Conservation (phyloP, 2,888 invertebrate genomes). For the Temnothorax rugatulus region DNA sequence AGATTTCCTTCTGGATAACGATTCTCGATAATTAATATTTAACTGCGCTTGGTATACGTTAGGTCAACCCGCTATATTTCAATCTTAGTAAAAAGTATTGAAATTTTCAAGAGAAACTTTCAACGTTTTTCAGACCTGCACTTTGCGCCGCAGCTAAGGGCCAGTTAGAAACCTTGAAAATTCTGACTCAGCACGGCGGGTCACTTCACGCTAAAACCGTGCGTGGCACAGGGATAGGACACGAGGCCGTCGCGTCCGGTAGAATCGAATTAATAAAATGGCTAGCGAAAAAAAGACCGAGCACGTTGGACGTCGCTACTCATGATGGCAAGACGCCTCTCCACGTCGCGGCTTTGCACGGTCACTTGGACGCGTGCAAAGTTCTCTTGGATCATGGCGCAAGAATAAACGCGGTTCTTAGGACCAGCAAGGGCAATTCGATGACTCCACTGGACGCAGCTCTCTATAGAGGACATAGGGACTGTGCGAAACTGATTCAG, state of each 20-base stretch:
- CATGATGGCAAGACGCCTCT: constrained; percentile 97
- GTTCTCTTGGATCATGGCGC: constrained; percentile 94
- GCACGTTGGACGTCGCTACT: constrained; percentile 95
- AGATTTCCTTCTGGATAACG: neutral
- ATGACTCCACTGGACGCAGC: constrained; percentile 97
- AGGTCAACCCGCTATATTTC: neutral
- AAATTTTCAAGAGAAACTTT: neutral
- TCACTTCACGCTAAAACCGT: constrained; percentile 97
- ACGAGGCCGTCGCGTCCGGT: constrained; percentile 98
- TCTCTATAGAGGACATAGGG: constrained; percentile 93
- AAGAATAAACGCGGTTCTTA: constrained; percentile 93
- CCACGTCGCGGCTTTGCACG: constrained; percentile 97
- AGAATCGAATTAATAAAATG: constrained; percentile 95
- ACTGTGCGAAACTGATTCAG: constrained; percentile 97
- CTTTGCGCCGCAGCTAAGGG: constrained; percentile 99
- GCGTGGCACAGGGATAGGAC: constrained; percentile 97
- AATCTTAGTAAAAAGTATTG: neutral
- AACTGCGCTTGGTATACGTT: neutral
- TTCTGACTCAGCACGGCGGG: constrained; percentile 91
- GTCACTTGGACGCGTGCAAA: constrained; percentile 97
- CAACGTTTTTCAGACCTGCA: constrained; percentile 89
- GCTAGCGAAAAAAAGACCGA: constrained; percentile 94
- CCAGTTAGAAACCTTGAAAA: constrained; percentile 94
- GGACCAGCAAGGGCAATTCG: constrained; percentile 93
- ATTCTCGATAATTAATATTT: neutral